Conservation (phyloP, 2,113 vertebrate genomes). For the Scytalopus superciliaris region DNA sequence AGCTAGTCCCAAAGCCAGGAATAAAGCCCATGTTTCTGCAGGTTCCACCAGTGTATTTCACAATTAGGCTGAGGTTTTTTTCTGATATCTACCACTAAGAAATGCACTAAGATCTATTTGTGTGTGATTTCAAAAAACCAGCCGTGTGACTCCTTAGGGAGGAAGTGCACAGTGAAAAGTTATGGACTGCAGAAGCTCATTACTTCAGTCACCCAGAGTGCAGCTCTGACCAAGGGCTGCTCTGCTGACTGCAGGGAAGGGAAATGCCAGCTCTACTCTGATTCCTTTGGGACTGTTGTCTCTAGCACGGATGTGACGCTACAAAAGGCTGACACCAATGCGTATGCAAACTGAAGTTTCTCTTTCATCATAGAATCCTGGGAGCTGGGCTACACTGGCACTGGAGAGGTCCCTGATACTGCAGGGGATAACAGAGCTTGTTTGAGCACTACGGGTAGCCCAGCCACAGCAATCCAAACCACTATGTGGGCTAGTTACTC, state of each 20-base stretch:
- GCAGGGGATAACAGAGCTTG: not conserved
- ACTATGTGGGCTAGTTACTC: accelerated
- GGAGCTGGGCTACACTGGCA: not conserved
- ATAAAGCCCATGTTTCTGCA: not conserved
- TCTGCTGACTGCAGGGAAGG: not conserved
- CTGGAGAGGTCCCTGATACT: not conserved
- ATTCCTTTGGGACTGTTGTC: not conserved
- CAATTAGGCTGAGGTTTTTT: not conserved
- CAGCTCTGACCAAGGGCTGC: not conserved
- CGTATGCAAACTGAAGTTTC: not conserved
- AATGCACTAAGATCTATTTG: not conserved
- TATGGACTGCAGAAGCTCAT: not conserved
- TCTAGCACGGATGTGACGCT: not conserved
- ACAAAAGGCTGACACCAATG: not conserved
- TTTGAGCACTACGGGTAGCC: not conserved
- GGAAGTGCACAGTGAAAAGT: not conserved
- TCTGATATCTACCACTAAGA: not conserved
- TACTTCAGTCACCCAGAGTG: not conserved
- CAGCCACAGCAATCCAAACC: not conserved
- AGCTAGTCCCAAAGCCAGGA: not conserved
- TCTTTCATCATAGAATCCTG: not conserved
- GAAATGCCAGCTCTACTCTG: not conserved
- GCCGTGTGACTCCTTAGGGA: not conserved
- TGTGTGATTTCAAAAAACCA: not conserved
- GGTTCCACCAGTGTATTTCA: not conserved